These are phyloP conservation scores for Pithys albifrons DNA, from an alignment of 2,113 vertebrate species.

Conservation along the genomic window DNA sequence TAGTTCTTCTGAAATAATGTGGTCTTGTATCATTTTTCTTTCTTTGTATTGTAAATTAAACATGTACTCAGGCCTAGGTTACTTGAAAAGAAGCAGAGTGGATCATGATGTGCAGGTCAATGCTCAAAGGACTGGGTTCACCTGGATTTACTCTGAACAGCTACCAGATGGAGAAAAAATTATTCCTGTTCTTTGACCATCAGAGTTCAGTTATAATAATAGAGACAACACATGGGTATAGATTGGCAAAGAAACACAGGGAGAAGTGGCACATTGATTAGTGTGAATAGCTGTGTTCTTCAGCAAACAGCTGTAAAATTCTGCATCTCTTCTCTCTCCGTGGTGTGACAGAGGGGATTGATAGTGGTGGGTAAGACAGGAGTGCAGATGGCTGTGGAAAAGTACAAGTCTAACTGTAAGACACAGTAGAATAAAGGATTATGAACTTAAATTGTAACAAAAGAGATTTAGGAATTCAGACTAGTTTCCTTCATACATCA, in stretches of 20 bases:
- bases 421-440: background rate
- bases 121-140: background rate
- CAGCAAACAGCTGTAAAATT: background rate
- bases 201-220: background rate
- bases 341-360: background rate
- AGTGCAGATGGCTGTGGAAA: background rate
- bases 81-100: background rate
- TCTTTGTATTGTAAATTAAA: background rate
- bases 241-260: background rate
- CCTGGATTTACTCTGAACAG: background rate
- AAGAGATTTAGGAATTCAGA: background rate
- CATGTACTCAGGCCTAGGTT: background rate
- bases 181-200: background rate
- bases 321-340: background rate
- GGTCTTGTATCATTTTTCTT: background rate
- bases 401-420: background rate
- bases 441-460: background rate
- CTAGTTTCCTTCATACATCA: background rate
- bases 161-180: background rate
- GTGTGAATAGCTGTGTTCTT: background rate
- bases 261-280: background rate
- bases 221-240: background rate
- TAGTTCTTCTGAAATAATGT: background rate
- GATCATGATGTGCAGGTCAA: background rate
- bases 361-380: background rate